Evolutionary conservation across 2,113 vertebrate genomes (phyloP).

Genomic region (Misgurnus anguillicaudatus): DNA sequence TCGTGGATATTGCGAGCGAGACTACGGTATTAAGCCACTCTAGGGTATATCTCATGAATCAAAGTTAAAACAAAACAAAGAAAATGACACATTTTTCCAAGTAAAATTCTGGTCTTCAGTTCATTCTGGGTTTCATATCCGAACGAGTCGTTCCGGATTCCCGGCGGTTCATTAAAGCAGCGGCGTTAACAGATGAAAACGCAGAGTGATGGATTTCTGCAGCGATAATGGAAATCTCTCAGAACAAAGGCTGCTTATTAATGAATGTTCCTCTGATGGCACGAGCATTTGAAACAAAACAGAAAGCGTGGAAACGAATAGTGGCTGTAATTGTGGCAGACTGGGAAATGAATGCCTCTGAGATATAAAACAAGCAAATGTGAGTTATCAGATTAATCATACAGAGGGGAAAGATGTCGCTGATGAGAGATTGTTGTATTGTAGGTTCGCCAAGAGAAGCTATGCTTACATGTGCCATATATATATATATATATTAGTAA

Average conservation of each 20-base stretch:
- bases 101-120: background rate
- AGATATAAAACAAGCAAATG: conserved; percentile 45
- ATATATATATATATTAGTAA: too few species aligned
- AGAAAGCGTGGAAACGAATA: conserved; percentile 15
- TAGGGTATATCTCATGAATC: conserved; percentile 31
- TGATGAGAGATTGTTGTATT: conserved; percentile 43
- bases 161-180: conserved; percentile 47
- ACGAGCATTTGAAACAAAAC: conserved; percentile 40
- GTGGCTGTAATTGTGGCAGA: conserved; percentile 25
- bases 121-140: conserved; percentile 6
- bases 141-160: conserved; percentile 30
- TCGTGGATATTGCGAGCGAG: conserved; percentile 28
- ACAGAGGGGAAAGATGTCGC: conserved; percentile 1
- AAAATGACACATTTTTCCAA: conserved; percentile 24
- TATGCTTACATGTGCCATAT: background rate
- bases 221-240: conserved; percentile 53
- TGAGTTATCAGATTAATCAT: conserved; percentile 46
- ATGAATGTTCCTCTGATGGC: conserved; percentile 55
- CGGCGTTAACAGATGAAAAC: conserved; percentile 55
- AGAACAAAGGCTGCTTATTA: conserved; percentile 53
- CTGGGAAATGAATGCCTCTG: conserved; percentile 40
- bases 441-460: conserved; percentile 32
- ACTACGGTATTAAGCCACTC: conserved; percentile 19
- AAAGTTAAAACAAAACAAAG: conserved; percentile 22
- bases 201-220: conserved; percentile 39